Conservation (phyloP, 2,113 vertebrate genomes). For the Engystomops pustulosus region DNA sequence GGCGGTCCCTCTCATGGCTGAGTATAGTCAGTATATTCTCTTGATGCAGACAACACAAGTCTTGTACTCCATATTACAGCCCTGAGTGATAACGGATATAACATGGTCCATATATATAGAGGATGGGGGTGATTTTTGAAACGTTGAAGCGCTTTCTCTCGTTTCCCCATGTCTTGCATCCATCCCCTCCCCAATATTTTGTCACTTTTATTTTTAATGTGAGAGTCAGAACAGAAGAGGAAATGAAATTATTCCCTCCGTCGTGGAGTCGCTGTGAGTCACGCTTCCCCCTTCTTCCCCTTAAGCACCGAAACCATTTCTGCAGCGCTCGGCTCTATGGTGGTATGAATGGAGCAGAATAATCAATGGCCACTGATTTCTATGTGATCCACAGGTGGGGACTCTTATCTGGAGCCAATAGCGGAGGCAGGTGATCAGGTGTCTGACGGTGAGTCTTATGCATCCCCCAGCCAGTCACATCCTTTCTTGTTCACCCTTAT, state of each 20-base stretch:
- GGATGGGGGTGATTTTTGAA: not conserved
- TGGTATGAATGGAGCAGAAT: too few species aligned
- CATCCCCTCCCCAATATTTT: not conserved
- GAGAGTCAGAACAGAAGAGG: constrained; percentile 42
- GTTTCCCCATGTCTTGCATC: not conserved
- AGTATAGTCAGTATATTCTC: too few species aligned
- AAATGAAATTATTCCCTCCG: constrained; percentile 26
- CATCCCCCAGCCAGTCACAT: too few species aligned
- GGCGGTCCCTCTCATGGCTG: too few species aligned
- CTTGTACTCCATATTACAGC: too few species aligned
- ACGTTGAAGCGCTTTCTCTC: not conserved
- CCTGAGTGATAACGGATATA: too few species aligned
- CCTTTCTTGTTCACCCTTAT: not conserved
- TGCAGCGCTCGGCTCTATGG: too few species aligned
- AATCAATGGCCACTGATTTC: too few species aligned
- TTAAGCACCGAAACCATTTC: too few species aligned
- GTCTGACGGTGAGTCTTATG: constrained; percentile 45
- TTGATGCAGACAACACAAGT: too few species aligned
- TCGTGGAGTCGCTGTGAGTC: not conserved
- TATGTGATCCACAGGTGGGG: too few species aligned
- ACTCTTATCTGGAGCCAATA: constrained; percentile 39
- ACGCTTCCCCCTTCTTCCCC: not conserved
- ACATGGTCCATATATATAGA: too few species aligned
- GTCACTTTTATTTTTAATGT: not conserved
- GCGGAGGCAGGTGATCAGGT: not conserved